Percentiles rank a stretch among this genome's conserved stretches.
phyloP scores from a whole-genome alignment of 92 coral and sea anemone species.

The Porites divaricata region DNA sequence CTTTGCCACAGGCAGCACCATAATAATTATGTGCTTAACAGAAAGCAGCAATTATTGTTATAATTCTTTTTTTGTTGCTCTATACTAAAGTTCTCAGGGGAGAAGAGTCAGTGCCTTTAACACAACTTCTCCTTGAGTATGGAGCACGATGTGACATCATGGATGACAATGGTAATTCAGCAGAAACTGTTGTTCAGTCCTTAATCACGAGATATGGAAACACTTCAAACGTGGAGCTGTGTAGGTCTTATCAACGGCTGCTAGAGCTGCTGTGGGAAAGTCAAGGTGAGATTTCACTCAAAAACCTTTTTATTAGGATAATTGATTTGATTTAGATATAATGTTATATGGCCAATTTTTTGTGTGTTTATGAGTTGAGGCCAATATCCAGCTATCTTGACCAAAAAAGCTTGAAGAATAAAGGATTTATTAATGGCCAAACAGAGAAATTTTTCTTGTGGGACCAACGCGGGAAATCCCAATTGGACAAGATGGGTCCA shows the following conservation, averaged over 20 bases:
- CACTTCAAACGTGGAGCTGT: constrained; percentile 65
- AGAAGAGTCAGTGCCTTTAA: constrained; percentile 72
- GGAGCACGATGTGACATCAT: constrained; percentile 79
- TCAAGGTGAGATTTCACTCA: constrained; percentile 48
- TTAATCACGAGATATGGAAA: constrained; percentile 74
- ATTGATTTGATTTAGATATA: background rate
- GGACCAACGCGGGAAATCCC: too few relatives aligned
- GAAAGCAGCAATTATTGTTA: background rate
- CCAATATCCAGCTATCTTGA: too few relatives aligned
- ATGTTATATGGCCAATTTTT: too few relatives aligned
- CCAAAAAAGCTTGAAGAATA: too few relatives aligned
- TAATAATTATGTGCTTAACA: too few relatives aligned
- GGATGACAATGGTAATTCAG: constrained; percentile 74
- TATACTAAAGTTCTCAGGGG: constrained; percentile 67
- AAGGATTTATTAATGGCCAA: too few relatives aligned
- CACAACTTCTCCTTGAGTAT: constrained; percentile 82
- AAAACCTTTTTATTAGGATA: background rate
- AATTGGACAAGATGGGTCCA: too few relatives aligned
- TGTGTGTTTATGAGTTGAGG: too few relatives aligned
- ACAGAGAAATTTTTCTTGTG: too few relatives aligned
- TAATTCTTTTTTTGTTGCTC: background rate
- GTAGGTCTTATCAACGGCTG: constrained; percentile 55
- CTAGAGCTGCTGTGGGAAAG: constrained; percentile 73
- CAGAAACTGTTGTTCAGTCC: constrained; percentile 73
- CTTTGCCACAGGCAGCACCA: too few relatives aligned